Conservation (phyloP, 1,140 invertebrate species). For the Trichogramma pretiosum region DNA sequence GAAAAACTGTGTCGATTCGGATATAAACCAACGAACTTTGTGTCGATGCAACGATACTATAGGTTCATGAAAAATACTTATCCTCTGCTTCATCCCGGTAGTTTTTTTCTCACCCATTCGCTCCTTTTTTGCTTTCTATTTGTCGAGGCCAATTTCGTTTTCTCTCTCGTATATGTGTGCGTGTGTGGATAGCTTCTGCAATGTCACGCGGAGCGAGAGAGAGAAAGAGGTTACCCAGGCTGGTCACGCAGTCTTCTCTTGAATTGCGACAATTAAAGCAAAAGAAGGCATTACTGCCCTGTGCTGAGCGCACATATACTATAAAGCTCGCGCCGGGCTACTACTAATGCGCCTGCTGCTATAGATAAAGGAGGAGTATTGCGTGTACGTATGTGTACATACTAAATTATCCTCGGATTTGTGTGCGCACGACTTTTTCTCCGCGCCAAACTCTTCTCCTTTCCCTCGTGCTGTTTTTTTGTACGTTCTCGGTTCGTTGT, state of each 20-base stretch:
- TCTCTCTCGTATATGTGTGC: too few relatives aligned
- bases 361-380: too few relatives aligned
- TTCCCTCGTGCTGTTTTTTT: background rate
- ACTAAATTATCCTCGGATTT: slow-evolving; percentile 13
- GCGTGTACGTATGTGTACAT: too few relatives aligned
- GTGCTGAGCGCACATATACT: too few relatives aligned
- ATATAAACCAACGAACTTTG: too few relatives aligned
- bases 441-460: background rate
- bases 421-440: slow-evolving; percentile 3
- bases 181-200: background rate
- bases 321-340: too few relatives aligned
- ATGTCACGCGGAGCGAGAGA: background rate
- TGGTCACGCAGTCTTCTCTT: slow-evolving; percentile 19
- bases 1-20: too few relatives aligned
- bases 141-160: background rate
- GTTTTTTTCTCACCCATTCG: background rate
- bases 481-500: too few relatives aligned
- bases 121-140: slow-evolving; percentile 7
- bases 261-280: slow-evolving; percentile 25
- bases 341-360: too few relatives aligned
- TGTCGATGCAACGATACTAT: too few relatives aligned
- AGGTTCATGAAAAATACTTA: background rate
- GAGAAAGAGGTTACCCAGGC: slow-evolving; percentile 15
- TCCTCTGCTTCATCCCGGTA: background rate
- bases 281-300: slow-evolving; percentile 17